Base-by-base conservation (phyloP, 2,888 invertebrate species). In the Synergus laeviventris region DNA sequence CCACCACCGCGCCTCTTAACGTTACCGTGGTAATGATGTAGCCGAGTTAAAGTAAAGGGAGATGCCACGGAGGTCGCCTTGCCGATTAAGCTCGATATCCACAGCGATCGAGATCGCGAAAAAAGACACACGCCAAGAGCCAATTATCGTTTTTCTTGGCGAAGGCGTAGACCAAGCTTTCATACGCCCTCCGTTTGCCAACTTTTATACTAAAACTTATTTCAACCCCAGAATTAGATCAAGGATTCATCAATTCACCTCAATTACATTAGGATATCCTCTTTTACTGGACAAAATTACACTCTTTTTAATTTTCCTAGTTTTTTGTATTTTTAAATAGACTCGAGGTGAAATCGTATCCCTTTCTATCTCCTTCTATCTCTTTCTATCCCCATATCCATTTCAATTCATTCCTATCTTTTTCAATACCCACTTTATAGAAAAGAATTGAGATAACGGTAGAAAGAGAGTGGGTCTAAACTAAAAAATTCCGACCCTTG, bases 21-120 rank as follows among this genome's bases (percentile, higher is more conserved):
- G 83, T 81, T 81, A 81, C 81, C 80, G 82, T 82, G 84, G 85
- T 87, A 87, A 86, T 86, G 86, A 87, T 85, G 86, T 83, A 84
- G 85, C 82, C 81, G 66, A 80, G 80, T 77, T 78, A 81, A 83
- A 82, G 81, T 79, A 82, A 82, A 83, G 82, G 79, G 81, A 81
- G 81, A 81, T 79, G 81, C 74, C 76, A 61, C 78, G 76, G 76
- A 74, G 76, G 81, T 81, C 79, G 81, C 78, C 78, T 81, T 77
- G 81, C 82, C 84, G 85, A 86, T 85, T 84, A 84, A 84, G 82
- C 84, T 82, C 86, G 84, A 86, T 85, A 84, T 85, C 83, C 82
- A 81, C 80, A 80, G 81, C 84, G 83, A 86, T 86, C 85, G 84
- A 79, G 82, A 84, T 84, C 81, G 82, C 76, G 78, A 81, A 82